Evolutionary conservation across 1,140 invertebrate species (phyloP).

Genomic region (Latrodectus geometricus): DNA sequence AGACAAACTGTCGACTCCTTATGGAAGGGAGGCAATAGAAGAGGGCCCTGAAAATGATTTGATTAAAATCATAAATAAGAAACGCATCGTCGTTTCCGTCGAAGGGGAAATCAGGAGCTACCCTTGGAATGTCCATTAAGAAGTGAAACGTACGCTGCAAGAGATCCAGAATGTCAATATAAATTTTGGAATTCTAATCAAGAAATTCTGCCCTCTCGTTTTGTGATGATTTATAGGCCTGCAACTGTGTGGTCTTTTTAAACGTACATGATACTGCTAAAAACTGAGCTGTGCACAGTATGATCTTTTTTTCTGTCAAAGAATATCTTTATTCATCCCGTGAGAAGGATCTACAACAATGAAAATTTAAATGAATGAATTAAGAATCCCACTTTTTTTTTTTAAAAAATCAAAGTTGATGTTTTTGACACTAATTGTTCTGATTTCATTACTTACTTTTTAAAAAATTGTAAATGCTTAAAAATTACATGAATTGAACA

Average conservation of each 20-base stretch:
- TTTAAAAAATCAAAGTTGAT: too few species aligned
- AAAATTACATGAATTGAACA: too few species aligned
- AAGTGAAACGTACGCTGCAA: not conserved
- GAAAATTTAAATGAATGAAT: too few species aligned
- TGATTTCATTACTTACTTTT: too few species aligned
- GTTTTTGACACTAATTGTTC: too few species aligned
- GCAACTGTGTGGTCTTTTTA: not conserved
- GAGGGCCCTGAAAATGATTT: conserved; percentile 29
- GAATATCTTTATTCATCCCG: too few species aligned
- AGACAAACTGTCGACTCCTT: conserved; percentile 16
- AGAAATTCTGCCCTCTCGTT: not conserved
- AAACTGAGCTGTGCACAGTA: too few species aligned
- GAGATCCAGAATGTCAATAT: conserved; percentile 22
- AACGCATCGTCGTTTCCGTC: not conserved
- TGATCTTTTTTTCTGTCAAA: too few species aligned
- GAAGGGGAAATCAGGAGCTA: not conserved
- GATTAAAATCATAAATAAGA: conserved; percentile 45
- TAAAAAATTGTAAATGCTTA: too few species aligned
- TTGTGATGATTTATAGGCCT: not conserved
- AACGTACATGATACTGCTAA: not conserved
- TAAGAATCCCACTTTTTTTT: too few species aligned
- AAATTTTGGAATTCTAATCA: conserved; percentile 45
- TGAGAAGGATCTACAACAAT: too few species aligned
- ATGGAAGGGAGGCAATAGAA: conserved; percentile 10
- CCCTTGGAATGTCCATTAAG: conserved; percentile 16